Conservation (phyloP, 1,140 invertebrate species). For the Polypedilum vanderplanki region DNA sequence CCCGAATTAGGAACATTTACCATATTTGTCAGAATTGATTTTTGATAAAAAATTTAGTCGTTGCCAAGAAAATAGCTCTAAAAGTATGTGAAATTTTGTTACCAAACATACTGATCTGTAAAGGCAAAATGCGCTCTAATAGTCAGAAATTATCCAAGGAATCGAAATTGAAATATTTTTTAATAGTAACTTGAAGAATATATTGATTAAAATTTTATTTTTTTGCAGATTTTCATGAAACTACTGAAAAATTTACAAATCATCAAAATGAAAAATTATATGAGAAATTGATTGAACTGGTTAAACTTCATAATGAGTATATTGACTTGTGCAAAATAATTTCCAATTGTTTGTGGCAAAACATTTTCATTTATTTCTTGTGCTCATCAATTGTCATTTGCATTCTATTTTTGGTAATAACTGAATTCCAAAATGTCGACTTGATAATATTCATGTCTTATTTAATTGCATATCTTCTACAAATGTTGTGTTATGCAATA, state of each 20-base stretch:
- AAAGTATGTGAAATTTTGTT: too few relatives aligned
- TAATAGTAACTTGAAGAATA: too few relatives aligned
- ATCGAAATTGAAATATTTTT: too few relatives aligned
- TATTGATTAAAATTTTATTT: too few relatives aligned
- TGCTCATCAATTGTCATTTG: constrained; percentile 41
- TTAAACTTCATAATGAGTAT: constrained; percentile 40
- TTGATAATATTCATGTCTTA: constrained; percentile 37
- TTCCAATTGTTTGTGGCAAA: constrained; percentile 38
- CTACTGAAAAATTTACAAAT: background rate
- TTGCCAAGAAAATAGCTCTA: too few relatives aligned
- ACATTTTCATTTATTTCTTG: constrained; percentile 42
- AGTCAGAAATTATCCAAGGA: too few relatives aligned
- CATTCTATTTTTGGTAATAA: constrained; percentile 40
- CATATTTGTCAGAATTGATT: too few relatives aligned
- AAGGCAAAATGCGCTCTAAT: too few relatives aligned
- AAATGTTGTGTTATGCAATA: constrained; percentile 40
- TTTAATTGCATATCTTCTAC: constrained; percentile 36
- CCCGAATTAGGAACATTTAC: too few relatives aligned
- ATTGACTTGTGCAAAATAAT: constrained; percentile 42
- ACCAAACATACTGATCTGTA: too few relatives aligned
- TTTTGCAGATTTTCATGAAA: background rate
- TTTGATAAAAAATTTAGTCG: too few relatives aligned
- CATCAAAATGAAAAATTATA: constrained; percentile 30
- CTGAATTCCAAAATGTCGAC: constrained; percentile 37
- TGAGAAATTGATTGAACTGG: constrained; percentile 33